A percentile compares a stretch with the other conserved stretches of the same genome.
Evolutionary conservation across 1,140 invertebrate species (phyloP).

Genomic region (Hylaeus volcanicus): DNA sequence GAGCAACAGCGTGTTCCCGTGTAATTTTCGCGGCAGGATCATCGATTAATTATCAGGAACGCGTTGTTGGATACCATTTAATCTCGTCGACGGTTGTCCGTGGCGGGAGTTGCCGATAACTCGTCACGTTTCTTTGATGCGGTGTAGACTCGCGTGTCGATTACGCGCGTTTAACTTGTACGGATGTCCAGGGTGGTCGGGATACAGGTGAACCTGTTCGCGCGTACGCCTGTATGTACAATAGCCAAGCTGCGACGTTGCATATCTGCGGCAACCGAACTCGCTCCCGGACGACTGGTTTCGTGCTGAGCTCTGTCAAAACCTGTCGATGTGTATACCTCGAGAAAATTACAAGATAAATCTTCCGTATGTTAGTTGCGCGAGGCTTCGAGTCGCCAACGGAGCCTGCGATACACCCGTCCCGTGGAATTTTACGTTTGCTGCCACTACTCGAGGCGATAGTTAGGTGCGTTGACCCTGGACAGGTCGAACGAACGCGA

Average conservation of each 20-base stretch:
- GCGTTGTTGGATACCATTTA: not conserved
- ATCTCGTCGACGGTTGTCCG: not conserved
- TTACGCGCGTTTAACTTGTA: constrained; percentile 51
- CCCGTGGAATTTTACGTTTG: not conserved
- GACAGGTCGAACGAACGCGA: too few relatives aligned
- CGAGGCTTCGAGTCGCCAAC: not conserved
- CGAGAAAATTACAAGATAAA: constrained; percentile 46
- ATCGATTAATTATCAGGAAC: constrained; percentile 33
- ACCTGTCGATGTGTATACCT: constrained; percentile 55
- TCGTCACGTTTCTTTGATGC: constrained; percentile 44
- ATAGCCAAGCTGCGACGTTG: not conserved
- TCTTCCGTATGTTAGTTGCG: not conserved
- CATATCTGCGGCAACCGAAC: constrained; percentile 44
- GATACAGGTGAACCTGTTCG: constrained; percentile 57
- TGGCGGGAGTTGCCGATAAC: constrained; percentile 14
- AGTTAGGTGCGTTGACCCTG: not conserved
- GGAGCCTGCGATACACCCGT: not conserved
- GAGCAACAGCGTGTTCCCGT: not conserved
- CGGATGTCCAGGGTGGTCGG: constrained; percentile 26
- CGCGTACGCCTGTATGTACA: not conserved
- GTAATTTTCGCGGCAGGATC: constrained; percentile 17
- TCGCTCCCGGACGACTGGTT: constrained; percentile 54
- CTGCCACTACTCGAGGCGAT: too few relatives aligned
- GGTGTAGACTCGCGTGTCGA: constrained; percentile 38
- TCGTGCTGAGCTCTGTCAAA: constrained; percentile 60